Conservation (phyloP, 1,140 invertebrate genomes). For the Drosophila ironensis region DNA sequence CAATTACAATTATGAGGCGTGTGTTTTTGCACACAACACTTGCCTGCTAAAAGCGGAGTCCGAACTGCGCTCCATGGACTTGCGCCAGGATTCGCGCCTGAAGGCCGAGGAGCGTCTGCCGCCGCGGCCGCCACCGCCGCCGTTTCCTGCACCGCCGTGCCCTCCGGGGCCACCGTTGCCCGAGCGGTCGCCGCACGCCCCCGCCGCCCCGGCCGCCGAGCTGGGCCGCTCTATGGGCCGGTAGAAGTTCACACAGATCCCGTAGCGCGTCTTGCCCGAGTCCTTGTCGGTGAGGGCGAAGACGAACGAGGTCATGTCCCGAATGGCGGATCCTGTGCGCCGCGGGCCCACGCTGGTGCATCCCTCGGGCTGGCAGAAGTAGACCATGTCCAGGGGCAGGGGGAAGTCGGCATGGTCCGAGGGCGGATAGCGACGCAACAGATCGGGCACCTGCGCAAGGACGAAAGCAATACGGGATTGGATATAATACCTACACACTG, state of each 20-base stretch:
- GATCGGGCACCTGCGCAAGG: constrained; percentile 88
- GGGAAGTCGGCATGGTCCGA: constrained; percentile 99
- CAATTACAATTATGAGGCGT: too few relatives aligned
- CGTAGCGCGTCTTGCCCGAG: constrained; percentile 94
- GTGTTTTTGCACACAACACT: constrained; percentile 67
- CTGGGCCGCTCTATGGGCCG: constrained; percentile 89
- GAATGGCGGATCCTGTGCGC: constrained; percentile 86
- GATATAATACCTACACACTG: too few relatives aligned
- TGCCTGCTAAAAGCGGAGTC: constrained; percentile 96
- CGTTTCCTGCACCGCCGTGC: constrained; percentile 26
- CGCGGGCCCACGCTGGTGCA: constrained; percentile 95
- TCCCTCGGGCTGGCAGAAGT: constrained; percentile 99
- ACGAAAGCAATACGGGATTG: neutral
- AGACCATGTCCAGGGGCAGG: constrained; percentile 98
- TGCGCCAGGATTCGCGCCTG: constrained; percentile 92
- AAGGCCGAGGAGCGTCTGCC: constrained; percentile 85
- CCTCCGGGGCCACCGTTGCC: constrained; percentile 45
- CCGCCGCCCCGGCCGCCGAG: constrained; percentile 13
- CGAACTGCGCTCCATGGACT: constrained; percentile 94
- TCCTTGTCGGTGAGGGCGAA: constrained; percentile 99
- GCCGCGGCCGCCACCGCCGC: constrained; percentile 27
- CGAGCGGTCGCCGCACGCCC: constrained; percentile 38
- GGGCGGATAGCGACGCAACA: constrained; percentile 97
- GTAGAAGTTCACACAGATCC: constrained; percentile 99
- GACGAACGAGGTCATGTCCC: constrained; percentile 98